Evolutionary conservation across 1,140 invertebrate genomes (phyloP).

Genomic region (Sipha flava): DNA sequence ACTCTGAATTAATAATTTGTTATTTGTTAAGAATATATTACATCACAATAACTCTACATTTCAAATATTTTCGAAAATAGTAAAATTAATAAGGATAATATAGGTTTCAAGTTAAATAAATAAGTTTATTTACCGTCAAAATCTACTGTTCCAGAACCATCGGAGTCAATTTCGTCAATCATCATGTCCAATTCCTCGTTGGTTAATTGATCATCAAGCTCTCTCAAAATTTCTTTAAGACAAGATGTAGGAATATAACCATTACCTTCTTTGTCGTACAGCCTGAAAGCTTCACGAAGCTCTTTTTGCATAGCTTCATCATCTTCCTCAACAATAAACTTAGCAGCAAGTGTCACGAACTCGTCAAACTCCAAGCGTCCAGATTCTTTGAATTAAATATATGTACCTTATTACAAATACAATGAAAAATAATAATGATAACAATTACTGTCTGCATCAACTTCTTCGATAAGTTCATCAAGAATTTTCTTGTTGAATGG

Average conservation of each 20-base stretch:
- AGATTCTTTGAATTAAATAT: conserved; percentile 58
- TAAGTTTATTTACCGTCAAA: conserved; percentile 50
- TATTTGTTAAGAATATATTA: too few relatives aligned
- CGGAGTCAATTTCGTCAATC: conserved; percentile 93
- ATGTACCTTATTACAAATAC: background rate
- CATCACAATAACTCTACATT: too few relatives aligned
- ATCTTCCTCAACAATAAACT: conserved; percentile 92
- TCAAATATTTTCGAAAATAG: too few relatives aligned
- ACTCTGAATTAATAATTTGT: too few relatives aligned
- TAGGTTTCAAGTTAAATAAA: too few relatives aligned
- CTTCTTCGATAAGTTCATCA: conserved; percentile 89
- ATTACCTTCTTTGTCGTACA: conserved; percentile 83
- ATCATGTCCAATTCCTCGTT: conserved; percentile 87
- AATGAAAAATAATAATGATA: background rate
- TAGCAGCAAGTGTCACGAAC: conserved; percentile 84
- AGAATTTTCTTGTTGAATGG: conserved; percentile 92
- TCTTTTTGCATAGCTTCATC: conserved; percentile 87
- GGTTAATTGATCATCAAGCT: conserved; percentile 86
- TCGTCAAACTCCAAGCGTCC: conserved; percentile 90
- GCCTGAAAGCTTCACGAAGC: conserved; percentile 82
- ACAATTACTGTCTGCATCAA: conserved; percentile 86
- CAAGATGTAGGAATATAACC: conserved; percentile 92
- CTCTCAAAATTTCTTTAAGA: conserved; percentile 80
- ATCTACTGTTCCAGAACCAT: conserved; percentile 77
- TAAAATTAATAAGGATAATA: too few relatives aligned